Evolutionary conservation across 2,113 vertebrate species (phyloP).

Genomic region (Vidua macroura): DNA sequence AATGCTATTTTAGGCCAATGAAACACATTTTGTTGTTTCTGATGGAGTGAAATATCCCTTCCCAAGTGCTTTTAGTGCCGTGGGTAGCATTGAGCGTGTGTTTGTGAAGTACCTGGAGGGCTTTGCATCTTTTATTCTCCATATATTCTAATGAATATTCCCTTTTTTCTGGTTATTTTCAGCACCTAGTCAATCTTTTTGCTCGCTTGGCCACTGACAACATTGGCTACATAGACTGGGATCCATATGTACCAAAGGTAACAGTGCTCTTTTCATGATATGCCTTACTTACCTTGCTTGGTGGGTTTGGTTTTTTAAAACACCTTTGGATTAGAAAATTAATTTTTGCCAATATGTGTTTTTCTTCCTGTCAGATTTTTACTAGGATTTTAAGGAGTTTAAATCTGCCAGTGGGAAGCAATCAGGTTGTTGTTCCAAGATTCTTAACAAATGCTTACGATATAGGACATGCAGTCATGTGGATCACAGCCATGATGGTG

Average conservation of each 20-base stretch:
- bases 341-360: not conserved
- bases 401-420: conserved; percentile 96
- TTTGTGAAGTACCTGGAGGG: not conserved
- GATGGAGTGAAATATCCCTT: not conserved
- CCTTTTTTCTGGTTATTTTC: not conserved
- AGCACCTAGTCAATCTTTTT: conserved; percentile 97
- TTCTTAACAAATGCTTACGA: conserved; percentile 94
- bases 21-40: not conserved
- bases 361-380: conserved; percentile 82
- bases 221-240: conserved; percentile 98
- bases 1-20: not conserved
- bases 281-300: not conserved
- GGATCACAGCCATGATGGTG: conserved; percentile 97
- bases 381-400: conserved; percentile 94
- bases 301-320: not conserved
- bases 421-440: conserved; percentile 90
- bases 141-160: not conserved
- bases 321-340: not conserved
- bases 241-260: conserved; percentile 97
- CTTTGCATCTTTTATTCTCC: not conserved
- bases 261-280: not conserved
- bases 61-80: not conserved
- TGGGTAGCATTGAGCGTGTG: not conserved
- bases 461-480: conserved; percentile 92
- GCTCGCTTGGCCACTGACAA: conserved; percentile 94